Evolutionary conservation across 1,140 invertebrate genomes (phyloP).

Genomic region (Drosophila oshimai): DNA sequence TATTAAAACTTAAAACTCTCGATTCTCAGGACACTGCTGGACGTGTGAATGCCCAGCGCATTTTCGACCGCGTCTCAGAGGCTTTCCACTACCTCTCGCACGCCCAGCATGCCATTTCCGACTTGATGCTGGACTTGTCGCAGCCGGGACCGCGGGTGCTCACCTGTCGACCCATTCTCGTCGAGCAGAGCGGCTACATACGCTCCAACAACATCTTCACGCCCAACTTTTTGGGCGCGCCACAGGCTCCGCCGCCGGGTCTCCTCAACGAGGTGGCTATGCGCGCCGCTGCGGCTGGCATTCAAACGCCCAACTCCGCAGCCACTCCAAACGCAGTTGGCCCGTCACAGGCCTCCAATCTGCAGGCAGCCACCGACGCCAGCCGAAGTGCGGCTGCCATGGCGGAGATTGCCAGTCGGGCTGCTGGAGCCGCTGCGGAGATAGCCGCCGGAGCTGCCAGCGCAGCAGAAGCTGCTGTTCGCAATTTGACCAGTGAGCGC

Average conservation of each 20-base stretch:
- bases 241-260: neutral
- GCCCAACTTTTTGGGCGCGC: conserved; percentile 38
- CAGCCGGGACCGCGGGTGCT: conserved; percentile 88
- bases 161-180: conserved; percentile 88
- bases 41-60: conserved; percentile 85
- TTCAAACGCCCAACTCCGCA: neutral
- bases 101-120: conserved; percentile 93
- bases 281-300: neutral
- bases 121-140: conserved; percentile 89
- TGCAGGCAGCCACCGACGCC: neutral
- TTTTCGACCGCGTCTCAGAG: conserved; percentile 89
- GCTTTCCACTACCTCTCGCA: conserved; percentile 93
- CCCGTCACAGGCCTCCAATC: neutral
- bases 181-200: conserved; percentile 86
- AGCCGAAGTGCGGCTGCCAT: neutral
- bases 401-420: conserved; percentile 8
- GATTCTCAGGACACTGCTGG: conserved; percentile 81
- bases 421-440: conserved; percentile 12
- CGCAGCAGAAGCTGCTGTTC: conserved; percentile 53
- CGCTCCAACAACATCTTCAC: conserved; percentile 79
- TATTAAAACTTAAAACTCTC: neutral
- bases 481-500: conserved; percentile 46
- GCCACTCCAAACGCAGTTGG: neutral
- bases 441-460: conserved; percentile 14
- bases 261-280: conserved; percentile 17